These are phyloP conservation scores for Leguminivora glycinivorella DNA, from an alignment of 1,140 invertebrate species.

Conservation along the genomic window DNA sequence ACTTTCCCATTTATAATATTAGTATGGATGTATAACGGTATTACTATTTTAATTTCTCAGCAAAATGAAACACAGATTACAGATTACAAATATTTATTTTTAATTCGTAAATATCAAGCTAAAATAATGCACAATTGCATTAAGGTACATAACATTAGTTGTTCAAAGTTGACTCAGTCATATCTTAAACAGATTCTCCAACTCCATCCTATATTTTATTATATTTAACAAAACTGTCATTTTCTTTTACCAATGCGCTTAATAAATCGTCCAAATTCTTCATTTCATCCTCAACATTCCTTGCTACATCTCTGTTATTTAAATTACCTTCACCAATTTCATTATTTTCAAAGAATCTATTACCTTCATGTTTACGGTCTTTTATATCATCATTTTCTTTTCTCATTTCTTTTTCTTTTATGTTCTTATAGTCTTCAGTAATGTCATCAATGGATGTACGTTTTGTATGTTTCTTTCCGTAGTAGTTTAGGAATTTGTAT, in stretches of 20 bases:
- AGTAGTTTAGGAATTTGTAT: not conserved
- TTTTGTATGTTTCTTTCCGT: not conserved
- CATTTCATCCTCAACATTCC: not conserved
- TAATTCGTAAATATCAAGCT: too few species aligned
- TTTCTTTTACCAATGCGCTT: not conserved
- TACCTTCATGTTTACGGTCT: not conserved
- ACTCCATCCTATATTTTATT: not conserved
- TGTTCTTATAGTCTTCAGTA: not conserved
- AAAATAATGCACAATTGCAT: too few species aligned
- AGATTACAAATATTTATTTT: too few species aligned
- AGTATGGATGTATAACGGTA: too few species aligned
- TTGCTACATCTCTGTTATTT: not conserved
- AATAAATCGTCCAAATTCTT: not conserved
- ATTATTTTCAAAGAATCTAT: not conserved
- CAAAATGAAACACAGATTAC: too few species aligned
- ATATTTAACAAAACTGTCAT: not conserved
- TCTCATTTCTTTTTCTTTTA: not conserved
- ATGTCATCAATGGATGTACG: not conserved
- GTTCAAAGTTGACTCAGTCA: not conserved
- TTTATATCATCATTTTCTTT: not conserved
- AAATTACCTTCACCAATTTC: not conserved
- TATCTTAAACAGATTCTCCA: not conserved
- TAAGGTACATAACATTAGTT: not conserved
- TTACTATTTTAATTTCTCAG: too few species aligned
- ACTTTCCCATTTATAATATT: too few species aligned